A percentile compares a stretch with the other conserved stretches of the same genome.
Conservation (phyloP, 2,888 invertebrate genomes). For the Troides aeacus region DNA sequence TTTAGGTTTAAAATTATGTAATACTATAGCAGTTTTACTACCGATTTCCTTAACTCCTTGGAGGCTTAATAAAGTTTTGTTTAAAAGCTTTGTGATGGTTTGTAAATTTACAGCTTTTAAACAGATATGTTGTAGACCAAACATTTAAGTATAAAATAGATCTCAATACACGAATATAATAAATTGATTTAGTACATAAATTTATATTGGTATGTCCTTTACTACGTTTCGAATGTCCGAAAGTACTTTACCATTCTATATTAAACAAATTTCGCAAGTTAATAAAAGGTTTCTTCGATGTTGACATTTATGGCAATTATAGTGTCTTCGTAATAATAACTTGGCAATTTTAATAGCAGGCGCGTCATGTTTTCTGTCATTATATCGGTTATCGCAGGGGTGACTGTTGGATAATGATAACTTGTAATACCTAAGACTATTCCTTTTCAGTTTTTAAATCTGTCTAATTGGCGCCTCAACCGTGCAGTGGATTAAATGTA, state of each 20-base stretch:
- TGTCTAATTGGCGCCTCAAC: slow-evolving; percentile 30
- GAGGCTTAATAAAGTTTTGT: no score
- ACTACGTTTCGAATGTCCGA: background rate
- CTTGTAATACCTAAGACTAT: slow-evolving; percentile 1
- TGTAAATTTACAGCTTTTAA: no score
- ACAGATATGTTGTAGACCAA: no score
- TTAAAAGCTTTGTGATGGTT: no score
- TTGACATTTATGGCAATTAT: slow-evolving; percentile 39
- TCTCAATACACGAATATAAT: no score
- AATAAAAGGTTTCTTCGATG: slow-evolving; percentile 35
- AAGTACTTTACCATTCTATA: background rate
- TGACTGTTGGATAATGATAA: slow-evolving; percentile 16
- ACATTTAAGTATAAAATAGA: no score
- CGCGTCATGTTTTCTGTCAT: slow-evolving; percentile 28
- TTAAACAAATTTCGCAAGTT: background rate
- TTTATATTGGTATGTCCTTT: no score
- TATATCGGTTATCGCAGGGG: slow-evolving; percentile 4
- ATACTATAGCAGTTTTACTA: no score
- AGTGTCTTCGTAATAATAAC: slow-evolving; percentile 31
- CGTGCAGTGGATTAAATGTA: slow-evolving; percentile 9
- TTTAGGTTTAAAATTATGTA: no score
- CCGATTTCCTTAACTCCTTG: no score
- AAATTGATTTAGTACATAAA: no score
- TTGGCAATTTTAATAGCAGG: slow-evolving; percentile 34
- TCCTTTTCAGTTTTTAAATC: slow-evolving; percentile 25